Evolutionary conservation across 2,888 invertebrate species (phyloP), one percentile per base, ranked within the genome.

Genomic region (Tiliacea citrago): DNA sequence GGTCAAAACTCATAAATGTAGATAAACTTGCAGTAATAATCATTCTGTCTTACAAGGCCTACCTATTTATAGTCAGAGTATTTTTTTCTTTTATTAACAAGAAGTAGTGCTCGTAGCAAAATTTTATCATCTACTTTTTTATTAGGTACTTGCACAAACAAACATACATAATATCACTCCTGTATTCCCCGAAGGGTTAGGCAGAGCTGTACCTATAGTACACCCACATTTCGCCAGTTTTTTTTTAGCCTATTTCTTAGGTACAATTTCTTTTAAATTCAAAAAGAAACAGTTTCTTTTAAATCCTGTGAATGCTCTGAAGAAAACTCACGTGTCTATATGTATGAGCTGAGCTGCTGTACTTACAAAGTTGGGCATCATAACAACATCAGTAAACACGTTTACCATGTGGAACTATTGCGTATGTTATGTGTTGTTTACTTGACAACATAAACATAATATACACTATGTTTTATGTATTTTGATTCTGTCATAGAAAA

Each of bases 351-450:
- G 55, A 80, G 39, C 47, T 35, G 67, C 29, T 29, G 58, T 35
- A 67, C n/a, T 53, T 58, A 62, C 63, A 10, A 39, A 49, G 47
- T 35, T 63, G 13, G 81, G 21, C 4, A 63, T 81, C 51, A 68
- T 75, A 81, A 81, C 63, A 75, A 42, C 18, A 18, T n/a, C 2
- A 9, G 42, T 65, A 60, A 76, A 79, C 63, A 76, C 24, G 35
- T 81, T 81, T 24, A 60, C 5, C 8, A 35, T 55, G 42, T 68
- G 77, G 18, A 49, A 68, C 39, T 68, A 76, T 57, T 79, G 78
- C 78, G 82, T 35, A 29, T 81, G 18, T 81, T 53, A 24, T 24
- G 39, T 55, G 60, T 21, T 57, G 62, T 81, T 53, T 13, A 47
- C 53, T 60, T 81, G 63, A 65, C 68, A 68, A 75, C 63, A 24